Evolutionary conservation across 2,797 vertebrate genomes (phyloP), one percentile per base, ranked within the genome.

Genomic region (Coranthus polyacanthus): DNA sequence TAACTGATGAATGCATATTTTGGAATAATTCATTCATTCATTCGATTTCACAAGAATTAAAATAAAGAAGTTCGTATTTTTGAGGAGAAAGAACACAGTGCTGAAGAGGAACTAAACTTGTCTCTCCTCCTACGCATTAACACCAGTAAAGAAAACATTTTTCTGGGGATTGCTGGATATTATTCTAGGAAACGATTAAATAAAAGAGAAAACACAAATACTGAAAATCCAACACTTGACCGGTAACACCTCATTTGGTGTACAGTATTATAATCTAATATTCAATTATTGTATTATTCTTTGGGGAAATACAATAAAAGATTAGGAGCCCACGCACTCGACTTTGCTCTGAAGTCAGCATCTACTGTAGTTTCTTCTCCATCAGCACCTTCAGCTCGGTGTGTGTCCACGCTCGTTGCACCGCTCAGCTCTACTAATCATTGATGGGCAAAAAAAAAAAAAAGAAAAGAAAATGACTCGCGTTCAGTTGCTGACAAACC

Each of bases 401-500:
- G 52, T n/a, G 68, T 17, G 45, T 67, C 72, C 72, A 72, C 8
- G 5, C 61, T 61, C 22, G 20, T 52, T 57, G 39, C 74, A 58
- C 55, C 12, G 0, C 64, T 76, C 75, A 73, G 73, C 83, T 68
- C 67, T 16, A 53, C 67, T 47, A 83, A 78, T 75, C 65, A 82
- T 54, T 65, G 71, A 84, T 2, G 1, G 12, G 54, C 71, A 42
- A 16, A 41, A 52, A 67, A 39, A 57, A 43, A 16, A 41, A 52
- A 67, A 39, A 57, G 38, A 52, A 38, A 53, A 53, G 18, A 38
- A 82, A 81, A 77, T 69, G 38, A 38, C 52, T 12, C 4, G 0
- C 42, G 65, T 70, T 68, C 60, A 68, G 24, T 81, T 59, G 83
- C 82, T 81, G 77, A 88, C 58, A 56, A 85, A 79, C 68, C 55